Conservation (phyloP, 2,113 vertebrate genomes). For the Odocoileus virginianus region DNA sequence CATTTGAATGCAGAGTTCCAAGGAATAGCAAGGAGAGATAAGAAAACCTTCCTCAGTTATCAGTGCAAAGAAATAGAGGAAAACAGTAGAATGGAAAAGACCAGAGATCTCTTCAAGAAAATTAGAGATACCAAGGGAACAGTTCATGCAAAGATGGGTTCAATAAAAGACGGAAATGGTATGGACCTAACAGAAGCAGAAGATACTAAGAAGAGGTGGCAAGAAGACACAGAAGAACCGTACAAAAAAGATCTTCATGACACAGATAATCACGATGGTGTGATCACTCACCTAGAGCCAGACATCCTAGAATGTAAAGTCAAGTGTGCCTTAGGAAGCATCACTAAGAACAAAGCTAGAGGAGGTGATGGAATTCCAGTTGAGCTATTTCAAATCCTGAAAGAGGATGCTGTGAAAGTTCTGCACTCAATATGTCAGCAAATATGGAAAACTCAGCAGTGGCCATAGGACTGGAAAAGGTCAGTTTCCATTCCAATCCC, state of each 20-base stretch:
- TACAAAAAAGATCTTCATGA: background rate
- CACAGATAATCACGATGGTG: background rate
- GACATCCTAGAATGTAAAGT: background rate
- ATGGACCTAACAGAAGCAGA: background rate
- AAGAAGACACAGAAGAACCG: background rate
- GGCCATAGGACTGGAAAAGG: background rate
- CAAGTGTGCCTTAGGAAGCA: background rate
- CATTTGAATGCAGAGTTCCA: background rate
- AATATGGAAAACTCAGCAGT: background rate
- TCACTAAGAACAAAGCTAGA: background rate
- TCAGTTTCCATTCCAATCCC: background rate
- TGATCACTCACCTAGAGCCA: background rate
- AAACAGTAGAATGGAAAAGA: background rate
- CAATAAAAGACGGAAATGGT: background rate
- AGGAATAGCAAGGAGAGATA: background rate
- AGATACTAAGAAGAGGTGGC: background rate
- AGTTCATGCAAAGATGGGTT: background rate
- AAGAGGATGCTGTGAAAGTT: background rate
- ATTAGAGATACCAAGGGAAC: background rate
- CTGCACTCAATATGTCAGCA: background rate
- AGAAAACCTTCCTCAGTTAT: background rate
- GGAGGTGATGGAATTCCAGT: background rate
- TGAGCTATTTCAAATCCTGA: background rate
- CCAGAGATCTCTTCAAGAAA: background rate
- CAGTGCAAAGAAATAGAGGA: background rate